Evolutionary conservation across 2,113 vertebrate species (phyloP).

Genomic region (Ochotona curzoniae): DNA sequence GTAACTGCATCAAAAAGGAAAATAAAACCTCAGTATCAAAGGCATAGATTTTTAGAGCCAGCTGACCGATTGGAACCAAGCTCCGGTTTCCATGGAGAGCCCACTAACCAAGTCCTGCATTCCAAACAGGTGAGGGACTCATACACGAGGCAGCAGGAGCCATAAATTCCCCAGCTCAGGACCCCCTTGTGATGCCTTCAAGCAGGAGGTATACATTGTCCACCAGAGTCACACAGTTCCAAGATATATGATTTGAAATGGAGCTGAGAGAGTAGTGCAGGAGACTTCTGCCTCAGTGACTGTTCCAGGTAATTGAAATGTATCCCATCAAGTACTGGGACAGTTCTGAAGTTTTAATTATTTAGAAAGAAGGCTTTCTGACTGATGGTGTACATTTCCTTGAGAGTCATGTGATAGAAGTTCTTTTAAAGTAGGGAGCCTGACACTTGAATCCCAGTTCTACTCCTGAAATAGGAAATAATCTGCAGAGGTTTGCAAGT

Average conservation of each 20-base stretch:
- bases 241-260: neutral
- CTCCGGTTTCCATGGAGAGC: conserved; percentile 40
- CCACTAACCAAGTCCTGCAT: neutral
- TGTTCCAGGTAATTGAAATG: conserved; percentile 47
- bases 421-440: conserved; percentile 24
- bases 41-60: conserved; percentile 58
- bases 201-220: conserved; percentile 42
- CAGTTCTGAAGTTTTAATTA: conserved; percentile 64
- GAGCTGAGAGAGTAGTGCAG: neutral
- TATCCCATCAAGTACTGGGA: conserved; percentile 26
- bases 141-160: neutral
- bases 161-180: conserved; percentile 55
- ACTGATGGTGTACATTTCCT: neutral
- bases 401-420: neutral
- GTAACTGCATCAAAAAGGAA: conserved; percentile 54
- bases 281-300: conserved; percentile 36
- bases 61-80: conserved; percentile 7
- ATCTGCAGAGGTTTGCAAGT: neutral
- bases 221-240: neutral
- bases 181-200: neutral
- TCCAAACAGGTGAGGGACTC: neutral
- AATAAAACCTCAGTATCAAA: conserved; percentile 70
- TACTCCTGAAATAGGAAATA: conserved; percentile 21
- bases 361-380: conserved; percentile 53
- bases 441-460: conserved; percentile 13